Evolutionary conservation across 2,888 invertebrate genomes (phyloP).

Genomic region (Caenorhabditis angaria): DNA sequence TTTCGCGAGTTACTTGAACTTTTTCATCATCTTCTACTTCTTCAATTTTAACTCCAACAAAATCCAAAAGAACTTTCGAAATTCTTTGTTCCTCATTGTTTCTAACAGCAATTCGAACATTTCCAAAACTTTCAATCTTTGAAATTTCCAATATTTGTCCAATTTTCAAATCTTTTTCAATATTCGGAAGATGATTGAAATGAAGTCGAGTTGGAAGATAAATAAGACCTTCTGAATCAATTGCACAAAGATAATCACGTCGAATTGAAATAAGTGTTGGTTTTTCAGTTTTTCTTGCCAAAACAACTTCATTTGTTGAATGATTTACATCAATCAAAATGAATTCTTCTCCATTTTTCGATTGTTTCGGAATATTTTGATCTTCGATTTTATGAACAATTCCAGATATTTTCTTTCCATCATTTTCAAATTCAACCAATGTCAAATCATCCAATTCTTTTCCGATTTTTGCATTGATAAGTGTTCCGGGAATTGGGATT

Average conservation of each 20-base stretch:
- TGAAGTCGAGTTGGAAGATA: conserved; percentile 41
- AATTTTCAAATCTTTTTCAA: conserved; percentile 20
- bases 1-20: background rate
- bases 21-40: background rate
- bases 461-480: conserved; percentile 21
- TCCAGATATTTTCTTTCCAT: conserved; percentile 32
- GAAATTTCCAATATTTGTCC: conserved; percentile 15
- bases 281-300: conserved; percentile 13
- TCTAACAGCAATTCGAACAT: conserved; percentile 24
- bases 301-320: conserved; percentile 35
- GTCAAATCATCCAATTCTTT: conserved; percentile 38
- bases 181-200: conserved; percentile 35
- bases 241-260: conserved; percentile 31
- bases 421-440: conserved; percentile 30
- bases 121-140: conserved; percentile 8
- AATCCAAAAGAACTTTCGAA: conserved; percentile 9
- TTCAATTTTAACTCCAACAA: conserved; percentile 12
- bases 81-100: conserved; percentile 33
- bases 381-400: conserved; percentile 21
- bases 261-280: conserved; percentile 21
- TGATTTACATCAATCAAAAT: conserved; percentile 36
- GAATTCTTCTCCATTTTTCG: background rate
- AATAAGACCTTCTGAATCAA: conserved; percentile 27
- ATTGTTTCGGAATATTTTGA: no score
- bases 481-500: conserved; percentile 23